These are phyloP conservation scores for Cephalophus harveyi DNA, from an alignment of 2,113 vertebrate genomes.

Conservation along the genomic window DNA sequence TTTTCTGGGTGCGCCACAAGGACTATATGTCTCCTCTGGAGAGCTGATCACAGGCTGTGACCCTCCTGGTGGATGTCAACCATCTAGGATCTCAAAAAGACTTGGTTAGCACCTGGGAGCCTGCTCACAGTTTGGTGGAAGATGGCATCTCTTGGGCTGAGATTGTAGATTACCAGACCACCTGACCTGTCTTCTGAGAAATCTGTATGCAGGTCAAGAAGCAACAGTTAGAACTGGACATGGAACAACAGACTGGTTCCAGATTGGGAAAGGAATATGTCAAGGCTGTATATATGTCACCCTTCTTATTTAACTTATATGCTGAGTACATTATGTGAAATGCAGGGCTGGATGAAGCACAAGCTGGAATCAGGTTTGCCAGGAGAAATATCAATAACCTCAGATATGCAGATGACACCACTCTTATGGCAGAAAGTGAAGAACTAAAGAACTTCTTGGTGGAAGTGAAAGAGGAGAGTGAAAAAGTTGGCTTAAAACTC, in stretches of 20 bases:
- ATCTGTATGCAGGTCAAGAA: not conserved
- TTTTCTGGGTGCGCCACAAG: rapidly evolving
- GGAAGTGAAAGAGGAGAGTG: not conserved
- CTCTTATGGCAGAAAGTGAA: not conserved
- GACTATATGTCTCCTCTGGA: not conserved
- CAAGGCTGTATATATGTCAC: not conserved
- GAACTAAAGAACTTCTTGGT: not conserved
- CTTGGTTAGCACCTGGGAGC: not conserved
- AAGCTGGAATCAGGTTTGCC: not conserved
- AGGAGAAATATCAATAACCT: not conserved
- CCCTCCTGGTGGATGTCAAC: not conserved
- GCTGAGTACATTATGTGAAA: not conserved
- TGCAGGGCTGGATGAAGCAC: not conserved
- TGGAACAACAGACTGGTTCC: not conserved
- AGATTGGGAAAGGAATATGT: not conserved
- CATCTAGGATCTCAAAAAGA: not conserved
- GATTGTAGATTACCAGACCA: not conserved
- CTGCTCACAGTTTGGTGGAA: not conserved
- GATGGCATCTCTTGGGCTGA: not conserved
- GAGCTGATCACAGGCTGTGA: not conserved
- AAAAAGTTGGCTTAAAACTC: not conserved
- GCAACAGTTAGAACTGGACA: not conserved
- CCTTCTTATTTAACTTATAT: not conserved
- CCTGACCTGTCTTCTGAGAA: not conserved
- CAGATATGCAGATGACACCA: not conserved